Evolutionary conservation across 2,113 vertebrate genomes (phyloP).

Genomic region (Otis tarda): DNA sequence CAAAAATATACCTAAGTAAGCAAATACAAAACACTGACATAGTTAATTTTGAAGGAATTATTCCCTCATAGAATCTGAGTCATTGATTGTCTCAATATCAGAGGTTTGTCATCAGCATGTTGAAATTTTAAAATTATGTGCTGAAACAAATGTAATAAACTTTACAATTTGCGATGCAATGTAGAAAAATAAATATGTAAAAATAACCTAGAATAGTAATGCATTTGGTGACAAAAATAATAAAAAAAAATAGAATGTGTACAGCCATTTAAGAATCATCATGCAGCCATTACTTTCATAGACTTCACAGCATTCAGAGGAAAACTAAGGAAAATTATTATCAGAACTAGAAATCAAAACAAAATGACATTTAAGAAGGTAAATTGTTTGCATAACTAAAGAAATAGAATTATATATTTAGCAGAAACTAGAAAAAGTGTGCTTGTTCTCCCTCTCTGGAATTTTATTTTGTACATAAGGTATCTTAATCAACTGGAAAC

Average conservation of each 20-base stretch:
- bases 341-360: background rate
- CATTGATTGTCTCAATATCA: background rate
- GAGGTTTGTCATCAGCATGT: background rate
- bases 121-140: background rate
- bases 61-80: background rate
- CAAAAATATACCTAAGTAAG: background rate
- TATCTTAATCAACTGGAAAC: background rate
- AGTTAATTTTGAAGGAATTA: background rate
- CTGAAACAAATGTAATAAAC: background rate
- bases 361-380: background rate
- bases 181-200: background rate
- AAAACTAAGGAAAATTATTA: background rate
- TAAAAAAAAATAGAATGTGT: accelerated
- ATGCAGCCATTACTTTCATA: background rate
- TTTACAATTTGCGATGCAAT: background rate
- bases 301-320: background rate
- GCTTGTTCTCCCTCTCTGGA: background rate
- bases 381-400: background rate
- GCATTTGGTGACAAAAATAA: background rate
- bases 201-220: background rate
- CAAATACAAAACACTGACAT: background rate
- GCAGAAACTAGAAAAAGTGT: background rate
- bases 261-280: background rate
- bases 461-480: background rate
- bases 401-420: background rate